Evolutionary conservation across 2,888 invertebrate genomes (phyloP).

Genomic region (Parochlus steinenii): DNA sequence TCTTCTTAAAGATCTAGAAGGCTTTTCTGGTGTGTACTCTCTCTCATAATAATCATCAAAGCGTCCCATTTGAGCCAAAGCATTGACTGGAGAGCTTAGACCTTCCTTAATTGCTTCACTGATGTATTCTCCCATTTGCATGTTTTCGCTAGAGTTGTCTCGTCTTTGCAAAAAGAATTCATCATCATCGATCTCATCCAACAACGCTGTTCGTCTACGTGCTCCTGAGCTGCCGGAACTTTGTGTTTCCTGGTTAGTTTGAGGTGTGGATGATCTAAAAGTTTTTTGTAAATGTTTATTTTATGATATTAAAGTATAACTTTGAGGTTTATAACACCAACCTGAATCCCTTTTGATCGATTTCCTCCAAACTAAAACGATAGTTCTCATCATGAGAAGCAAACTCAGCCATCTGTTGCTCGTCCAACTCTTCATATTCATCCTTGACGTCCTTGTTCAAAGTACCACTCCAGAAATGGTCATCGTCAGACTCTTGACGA

Average conservation of each 20-base stretch:
- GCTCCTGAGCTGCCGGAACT: slow-evolving; percentile 44
- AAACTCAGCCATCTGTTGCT: slow-evolving; percentile 25
- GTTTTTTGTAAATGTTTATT: slow-evolving; percentile 24
- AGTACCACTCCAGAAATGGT: slow-evolving; percentile 20
- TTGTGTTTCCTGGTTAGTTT: slow-evolving; percentile 35
- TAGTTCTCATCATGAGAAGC: no score
- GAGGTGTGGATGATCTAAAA: slow-evolving; percentile 21
- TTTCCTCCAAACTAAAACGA: no score
- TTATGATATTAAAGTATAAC: slow-evolving; percentile 9
- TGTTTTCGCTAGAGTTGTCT: slow-evolving; percentile 68
- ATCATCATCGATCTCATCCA: slow-evolving; percentile 75
- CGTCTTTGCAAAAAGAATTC: slow-evolving; percentile 73
- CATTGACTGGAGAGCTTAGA: slow-evolving; percentile 48
- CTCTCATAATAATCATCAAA: slow-evolving; percentile 16
- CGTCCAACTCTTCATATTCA: slow-evolving; percentile 25
- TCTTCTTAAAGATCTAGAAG: slow-evolving; percentile 12
- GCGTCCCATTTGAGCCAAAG: slow-evolving; percentile 42
- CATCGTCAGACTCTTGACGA: slow-evolving; percentile 30
- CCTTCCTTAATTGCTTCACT: slow-evolving; percentile 67
- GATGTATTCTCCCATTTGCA: slow-evolving; percentile 59
- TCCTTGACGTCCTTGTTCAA: slow-evolving; percentile 18
- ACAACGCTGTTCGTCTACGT: slow-evolving; percentile 41
- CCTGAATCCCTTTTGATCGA: slow-evolving; percentile 24
- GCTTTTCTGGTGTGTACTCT: slow-evolving; percentile 9
- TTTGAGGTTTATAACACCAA: slow-evolving; percentile 2